Conservation (phyloP, 2,113 vertebrate species). For the Tapirus terrestris region DNA sequence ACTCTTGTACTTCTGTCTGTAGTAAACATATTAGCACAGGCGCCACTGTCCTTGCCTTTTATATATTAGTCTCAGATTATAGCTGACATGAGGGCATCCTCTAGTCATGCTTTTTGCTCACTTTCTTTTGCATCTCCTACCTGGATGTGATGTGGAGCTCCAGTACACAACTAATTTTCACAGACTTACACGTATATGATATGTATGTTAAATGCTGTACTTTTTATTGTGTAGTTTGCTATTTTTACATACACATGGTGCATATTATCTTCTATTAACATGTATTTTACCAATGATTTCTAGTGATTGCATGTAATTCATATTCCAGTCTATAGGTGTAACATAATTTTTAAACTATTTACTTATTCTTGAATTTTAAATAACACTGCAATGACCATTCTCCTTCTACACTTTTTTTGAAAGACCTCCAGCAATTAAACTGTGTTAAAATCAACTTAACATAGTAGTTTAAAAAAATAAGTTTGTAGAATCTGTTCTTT, state of each 20-base stretch:
- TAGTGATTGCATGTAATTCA: not conserved
- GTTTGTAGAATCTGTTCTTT: slow-evolving; percentile 1
- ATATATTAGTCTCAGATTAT: not conserved
- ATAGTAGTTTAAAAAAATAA: not conserved
- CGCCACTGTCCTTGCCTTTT: not conserved
- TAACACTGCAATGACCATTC: not conserved
- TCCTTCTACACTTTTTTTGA: not conserved
- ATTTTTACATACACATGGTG: not conserved
- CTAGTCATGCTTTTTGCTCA: not conserved
- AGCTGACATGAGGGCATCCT: not conserved
- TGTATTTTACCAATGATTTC: slow-evolving; percentile 11
- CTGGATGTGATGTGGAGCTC: not conserved
- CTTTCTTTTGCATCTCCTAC: not conserved
- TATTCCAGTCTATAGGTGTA: slow-evolving; percentile 12
- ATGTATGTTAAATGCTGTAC: not conserved
- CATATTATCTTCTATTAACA: not conserved
- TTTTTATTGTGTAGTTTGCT: slow-evolving; percentile 23
- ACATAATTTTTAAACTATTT: slow-evolving; percentile 36
- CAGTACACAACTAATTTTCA: not conserved
- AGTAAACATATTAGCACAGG: not conserved
- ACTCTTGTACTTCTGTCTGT: not conserved
- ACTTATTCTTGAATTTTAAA: slow-evolving; percentile 36
- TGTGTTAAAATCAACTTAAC: slow-evolving; percentile 2
- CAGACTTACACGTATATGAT: not conserved
- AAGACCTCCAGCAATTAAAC: not conserved